phyloP scores from a whole-genome alignment of 2,888 invertebrate species.

The Epirrita christyi region DNA sequence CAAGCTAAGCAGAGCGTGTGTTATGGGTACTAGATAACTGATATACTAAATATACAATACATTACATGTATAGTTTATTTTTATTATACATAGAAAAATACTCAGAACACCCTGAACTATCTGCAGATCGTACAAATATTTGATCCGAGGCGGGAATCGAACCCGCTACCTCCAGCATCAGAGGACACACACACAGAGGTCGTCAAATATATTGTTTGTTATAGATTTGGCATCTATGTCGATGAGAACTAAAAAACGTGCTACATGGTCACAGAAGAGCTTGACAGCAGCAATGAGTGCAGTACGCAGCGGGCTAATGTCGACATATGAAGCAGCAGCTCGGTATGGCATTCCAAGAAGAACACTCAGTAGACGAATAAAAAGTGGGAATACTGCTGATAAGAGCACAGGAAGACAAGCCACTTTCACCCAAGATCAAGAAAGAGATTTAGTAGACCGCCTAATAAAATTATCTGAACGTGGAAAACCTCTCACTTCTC shows the following conservation, averaged over 20 bases:
- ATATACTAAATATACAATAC: no score
- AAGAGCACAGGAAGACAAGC: neutral
- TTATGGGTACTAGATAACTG: no score
- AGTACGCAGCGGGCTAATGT: neutral
- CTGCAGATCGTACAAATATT: no score
- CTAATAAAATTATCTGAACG: neutral
- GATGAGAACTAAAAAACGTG: neutral
- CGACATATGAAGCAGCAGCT: neutral
- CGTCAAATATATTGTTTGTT: no score
- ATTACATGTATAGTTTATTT: no score
- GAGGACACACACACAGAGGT: no score
- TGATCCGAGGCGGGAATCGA: no score
- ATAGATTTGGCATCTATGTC: neutral
- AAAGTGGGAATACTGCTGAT: conserved; percentile 1
- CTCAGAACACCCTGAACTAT: no score
- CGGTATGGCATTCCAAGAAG: neutral
- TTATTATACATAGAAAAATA: no score
- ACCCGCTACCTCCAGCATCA: no score
- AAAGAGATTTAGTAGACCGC: neutral
- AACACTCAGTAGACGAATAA: neutral
- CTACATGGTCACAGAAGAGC: neutral
- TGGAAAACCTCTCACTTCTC: neutral
- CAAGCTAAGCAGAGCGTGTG: no score
- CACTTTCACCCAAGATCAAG: conserved; percentile 6
- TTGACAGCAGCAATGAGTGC: conserved; percentile 2